Evolutionary conservation across 1,140 invertebrate genomes (phyloP), one percentile per base, ranked within the genome.

Genomic region (Prorops nasuta): DNA sequence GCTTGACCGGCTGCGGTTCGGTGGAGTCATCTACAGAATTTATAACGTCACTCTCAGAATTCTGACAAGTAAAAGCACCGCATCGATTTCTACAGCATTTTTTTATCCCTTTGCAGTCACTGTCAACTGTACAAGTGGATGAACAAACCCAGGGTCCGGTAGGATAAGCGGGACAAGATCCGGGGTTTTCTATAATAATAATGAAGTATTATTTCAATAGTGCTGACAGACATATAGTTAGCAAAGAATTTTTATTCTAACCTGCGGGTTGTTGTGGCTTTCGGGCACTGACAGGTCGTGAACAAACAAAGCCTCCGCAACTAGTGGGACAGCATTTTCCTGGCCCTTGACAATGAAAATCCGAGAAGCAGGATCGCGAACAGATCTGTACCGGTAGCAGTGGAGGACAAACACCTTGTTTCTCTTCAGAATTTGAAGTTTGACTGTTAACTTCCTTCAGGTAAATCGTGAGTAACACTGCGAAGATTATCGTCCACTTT

Each of bases 1-100:
- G 16, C 28, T 56, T 56, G 41, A 58, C 35, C 0, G 53, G 46
- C 22, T 50, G 59, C 31, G n/a, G n/a, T n/a, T n/a, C n/a, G n/a
- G n/a, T n/a, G n/a, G n/a, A n/a, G n/a, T n/a, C n/a, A n/a, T n/a
- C n/a, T n/a, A n/a, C n/a, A n/a, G n/a, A n/a, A n/a, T n/a, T n/a
- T n/a, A 51, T 10, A 7, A 51, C 34, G n/a, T 72, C 57, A 1
- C 56, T 24, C 2, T 66, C 63, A 0, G 81, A 77, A 56, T 76
- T 79, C 50, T 80, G 77, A 49, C 83, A 85, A 2, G 77, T 72
- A 10, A 80, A 60, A 0, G 80, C 83, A 1, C 83, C 82, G 41
- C 83, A 85, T 35, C 83, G 67, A 66, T 84, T 84, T 41, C 68
- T 72, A 50, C 83, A 85, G 58, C 83, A 85, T 53, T 84, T 84